Evolutionary conservation across 2,797 vertebrate genomes (phyloP), one percentile per base, ranked within the genome.

Genomic region (Sebastes nivosus): DNA sequence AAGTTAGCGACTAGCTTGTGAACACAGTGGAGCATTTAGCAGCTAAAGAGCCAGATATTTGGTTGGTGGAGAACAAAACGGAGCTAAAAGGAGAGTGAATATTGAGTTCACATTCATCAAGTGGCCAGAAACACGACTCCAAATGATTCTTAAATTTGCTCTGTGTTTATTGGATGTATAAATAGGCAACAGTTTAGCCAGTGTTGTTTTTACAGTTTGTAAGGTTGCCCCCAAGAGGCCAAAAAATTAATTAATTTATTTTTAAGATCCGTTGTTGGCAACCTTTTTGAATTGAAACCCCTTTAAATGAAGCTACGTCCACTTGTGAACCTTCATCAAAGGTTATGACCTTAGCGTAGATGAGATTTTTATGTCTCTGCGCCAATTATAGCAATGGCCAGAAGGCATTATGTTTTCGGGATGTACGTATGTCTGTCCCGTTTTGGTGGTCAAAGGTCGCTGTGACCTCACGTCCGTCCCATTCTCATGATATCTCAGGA

Each of bases 331-430:
- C 68, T 38, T 71, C 54, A 24, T 32, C 8, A 14, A 18, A 64
- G 61, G 59, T 7, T 29, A 11, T 60, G 60, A 63, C 4, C 54
- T 12, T 1, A 22, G 13, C 46, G 1, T 5, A 14, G 68, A 20
- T 54, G 29, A 1, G 9, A 16, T 27, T 25, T 61, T 1, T 50
- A 46, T 46, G 38, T 0, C 14, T 18, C 38, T 46, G 0, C 0
- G 2, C 6, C 6, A 46, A 50, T 0, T 0, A 50, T 0, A 50
- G 46, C 16, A 20, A 0, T 50, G 16, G 3, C 18, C 46, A 1
- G 46, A 50, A 18, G 16, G 46, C 46, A 0, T 20, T 50, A 50
- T 50, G 46, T 8, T 8, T 50, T 50, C 46, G 3, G 46, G 46
- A 1, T 0, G 7, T 50, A 50, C 7, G 46, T 50, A 50, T 50